Percentiles rank a stretch among this genome's conserved stretches.
Evolutionary conservation across 2,888 invertebrate species (phyloP).

Genomic region (Cosmopolites sordidus): DNA sequence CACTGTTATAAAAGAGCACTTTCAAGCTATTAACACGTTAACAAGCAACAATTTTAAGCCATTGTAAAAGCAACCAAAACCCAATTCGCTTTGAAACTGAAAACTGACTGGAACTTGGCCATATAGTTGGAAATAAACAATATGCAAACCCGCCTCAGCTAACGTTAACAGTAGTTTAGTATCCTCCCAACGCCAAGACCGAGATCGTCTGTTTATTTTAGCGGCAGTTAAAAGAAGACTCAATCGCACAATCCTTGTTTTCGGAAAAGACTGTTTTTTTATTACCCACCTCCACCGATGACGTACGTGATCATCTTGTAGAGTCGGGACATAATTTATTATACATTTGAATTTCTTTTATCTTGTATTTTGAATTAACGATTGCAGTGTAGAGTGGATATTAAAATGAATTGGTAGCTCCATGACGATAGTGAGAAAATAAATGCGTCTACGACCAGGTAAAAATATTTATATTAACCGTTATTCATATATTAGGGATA

Average conservation of each 20-base stretch:
- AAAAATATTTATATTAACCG: too few species aligned
- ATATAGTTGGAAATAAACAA: background rate
- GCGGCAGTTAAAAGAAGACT: background rate
- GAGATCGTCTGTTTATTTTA: background rate
- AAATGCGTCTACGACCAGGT: constrained; percentile 7
- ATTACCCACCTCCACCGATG: background rate
- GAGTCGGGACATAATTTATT: background rate
- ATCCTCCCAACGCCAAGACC: background rate
- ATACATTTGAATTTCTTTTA: background rate
- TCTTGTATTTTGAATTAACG: background rate
- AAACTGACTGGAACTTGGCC: background rate
- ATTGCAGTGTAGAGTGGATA: too few species aligned
- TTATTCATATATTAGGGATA: too few species aligned
- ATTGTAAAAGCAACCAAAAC: too few species aligned
- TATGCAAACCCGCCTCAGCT: background rate
- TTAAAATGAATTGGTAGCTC: too few species aligned
- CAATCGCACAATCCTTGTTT: background rate
- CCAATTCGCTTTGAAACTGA: background rate
- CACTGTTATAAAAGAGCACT: too few species aligned
- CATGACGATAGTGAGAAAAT: background rate
- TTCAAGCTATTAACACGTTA: too few species aligned
- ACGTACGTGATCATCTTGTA: background rate
- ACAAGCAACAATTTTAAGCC: too few species aligned
- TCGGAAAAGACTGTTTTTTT: background rate
- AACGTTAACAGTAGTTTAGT: background rate